A percentile compares a stretch with the other conserved stretches of the same genome.
Evolutionary conservation across 1,140 invertebrate genomes (phyloP).

Genomic region (Neodiprion fabricii): DNA sequence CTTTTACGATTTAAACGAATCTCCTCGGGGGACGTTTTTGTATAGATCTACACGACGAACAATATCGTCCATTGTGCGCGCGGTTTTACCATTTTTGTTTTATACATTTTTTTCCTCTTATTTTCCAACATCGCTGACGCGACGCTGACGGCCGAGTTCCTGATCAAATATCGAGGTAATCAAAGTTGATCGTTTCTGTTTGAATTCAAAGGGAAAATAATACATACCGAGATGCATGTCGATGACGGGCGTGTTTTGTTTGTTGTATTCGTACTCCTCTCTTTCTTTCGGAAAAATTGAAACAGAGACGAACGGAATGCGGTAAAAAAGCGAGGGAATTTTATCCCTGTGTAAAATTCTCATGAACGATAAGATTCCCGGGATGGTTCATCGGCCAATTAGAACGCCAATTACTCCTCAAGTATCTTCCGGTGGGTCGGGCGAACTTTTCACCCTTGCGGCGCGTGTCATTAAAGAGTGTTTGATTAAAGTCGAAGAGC

Average conservation of each 20-base stretch:
- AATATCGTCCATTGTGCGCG: too few species aligned
- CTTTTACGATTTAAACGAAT: not conserved
- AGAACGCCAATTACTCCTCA: not conserved
- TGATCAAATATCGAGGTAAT: too few species aligned
- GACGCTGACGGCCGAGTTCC: too few species aligned
- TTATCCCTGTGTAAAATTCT: not conserved
- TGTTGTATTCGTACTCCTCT: too few species aligned
- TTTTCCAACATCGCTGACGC: too few species aligned
- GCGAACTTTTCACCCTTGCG: not conserved
- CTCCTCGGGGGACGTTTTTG: not conserved
- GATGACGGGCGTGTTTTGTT: too few species aligned
- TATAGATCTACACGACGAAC: too few species aligned
- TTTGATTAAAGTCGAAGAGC: not conserved
- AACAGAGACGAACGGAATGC: not conserved
- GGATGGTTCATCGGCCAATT: not conserved
- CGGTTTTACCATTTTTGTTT: not conserved
- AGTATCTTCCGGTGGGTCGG: not conserved
- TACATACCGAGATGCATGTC: too few species aligned
- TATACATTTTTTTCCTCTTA: not conserved
- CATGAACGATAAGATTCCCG: not conserved
- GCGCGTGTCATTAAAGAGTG: not conserved
- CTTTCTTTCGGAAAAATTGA: not conserved
- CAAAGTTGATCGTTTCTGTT: too few species aligned
- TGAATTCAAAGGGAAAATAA: too few species aligned
- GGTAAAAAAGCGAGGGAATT: not conserved